Evolutionary conservation across 1,140 invertebrate genomes (phyloP).

Genomic region (Hypothenemus hampei): DNA sequence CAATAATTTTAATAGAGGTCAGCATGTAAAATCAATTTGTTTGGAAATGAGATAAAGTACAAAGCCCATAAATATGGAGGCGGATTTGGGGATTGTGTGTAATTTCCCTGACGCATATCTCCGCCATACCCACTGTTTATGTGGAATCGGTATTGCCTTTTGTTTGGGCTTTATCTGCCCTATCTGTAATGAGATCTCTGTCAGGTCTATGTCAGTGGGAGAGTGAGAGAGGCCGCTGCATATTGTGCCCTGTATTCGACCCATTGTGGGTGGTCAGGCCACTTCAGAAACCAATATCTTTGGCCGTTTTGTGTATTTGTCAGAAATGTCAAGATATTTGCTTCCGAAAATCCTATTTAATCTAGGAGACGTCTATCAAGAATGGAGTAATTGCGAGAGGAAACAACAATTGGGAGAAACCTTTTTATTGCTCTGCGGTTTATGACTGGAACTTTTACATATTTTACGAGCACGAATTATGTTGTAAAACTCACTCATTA

Average conservation of each 20-base stretch:
- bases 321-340: conserved; percentile 28
- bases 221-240: conserved; percentile 25
- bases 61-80: conserved; percentile 41
- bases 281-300: conserved; percentile 25
- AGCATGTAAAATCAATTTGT: conserved; percentile 41
- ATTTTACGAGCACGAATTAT: too few species aligned
- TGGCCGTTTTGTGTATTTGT: conserved; percentile 20
- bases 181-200: conserved; percentile 45
- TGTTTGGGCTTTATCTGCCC: conserved; percentile 42
- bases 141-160: conserved; percentile 44
- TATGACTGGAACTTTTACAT: too few species aligned
- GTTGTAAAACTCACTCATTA: too few species aligned
- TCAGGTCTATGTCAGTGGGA: conserved; percentile 37
- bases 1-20: conserved; percentile 36
- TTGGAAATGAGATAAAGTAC: conserved; percentile 38
- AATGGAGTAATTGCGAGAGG: too few species aligned
- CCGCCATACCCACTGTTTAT: conserved; percentile 41
- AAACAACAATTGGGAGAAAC: too few species aligned
- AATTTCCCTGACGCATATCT: conserved; percentile 42
- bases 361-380: too few species aligned
- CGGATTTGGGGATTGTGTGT: conserved; percentile 44
- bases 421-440: too few species aligned
- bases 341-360: conserved; percentile 28
- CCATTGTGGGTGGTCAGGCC: conserved; percentile 32
- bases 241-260: conserved; percentile 19